Evolutionary conservation across 2,888 invertebrate species (phyloP), one percentile per base, ranked within the genome.

Genomic region (Dolomedes plantarius): DNA sequence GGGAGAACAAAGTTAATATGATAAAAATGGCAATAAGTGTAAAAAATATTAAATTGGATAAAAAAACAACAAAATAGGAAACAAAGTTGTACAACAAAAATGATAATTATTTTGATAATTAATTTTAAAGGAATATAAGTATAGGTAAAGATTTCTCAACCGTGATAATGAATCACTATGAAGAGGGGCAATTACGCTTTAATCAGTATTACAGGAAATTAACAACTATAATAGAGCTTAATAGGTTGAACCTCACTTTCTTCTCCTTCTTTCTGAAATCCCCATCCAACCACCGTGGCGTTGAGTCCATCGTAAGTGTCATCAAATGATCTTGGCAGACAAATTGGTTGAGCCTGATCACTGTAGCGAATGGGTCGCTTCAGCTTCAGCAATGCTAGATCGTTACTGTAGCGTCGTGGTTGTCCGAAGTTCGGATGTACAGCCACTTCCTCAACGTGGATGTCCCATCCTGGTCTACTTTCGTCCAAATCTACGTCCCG

Each of bases 211-310:
- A n/a, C n/a, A n/a, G n/a, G n/a, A n/a, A n/a, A n/a, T n/a, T n/a
- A n/a, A n/a, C n/a, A n/a, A n/a, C n/a, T n/a, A n/a, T n/a, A n/a
- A n/a, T n/a, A n/a, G n/a, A n/a, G n/a, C n/a, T n/a, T n/a, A n/a
- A n/a, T n/a, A n/a, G n/a, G n/a, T n/a, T 9, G 6, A 36, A 9
- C 3, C 46, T 80, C 92, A 75, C 94, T 95, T 94, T 88, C 82
- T 9, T 89, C 72, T 23, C 46, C 75, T 91, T 96, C 96, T 88
- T 95, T 92, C 0, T 95, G 95, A 94, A 96, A 96, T 0, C 96
- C 97, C 96, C 96, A 97, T 6, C 97, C 97, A 27, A 96, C 95
- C 0, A 95, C 95, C 0, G 94, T 94, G 0, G 95, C 96, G 23
- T 92, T 90, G 0, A 91, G 91, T 0, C 94, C 94, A 71, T 93